These are phyloP conservation scores for Piaya cayana DNA, from an alignment of 2,113 vertebrate species.

Conservation along the genomic window DNA sequence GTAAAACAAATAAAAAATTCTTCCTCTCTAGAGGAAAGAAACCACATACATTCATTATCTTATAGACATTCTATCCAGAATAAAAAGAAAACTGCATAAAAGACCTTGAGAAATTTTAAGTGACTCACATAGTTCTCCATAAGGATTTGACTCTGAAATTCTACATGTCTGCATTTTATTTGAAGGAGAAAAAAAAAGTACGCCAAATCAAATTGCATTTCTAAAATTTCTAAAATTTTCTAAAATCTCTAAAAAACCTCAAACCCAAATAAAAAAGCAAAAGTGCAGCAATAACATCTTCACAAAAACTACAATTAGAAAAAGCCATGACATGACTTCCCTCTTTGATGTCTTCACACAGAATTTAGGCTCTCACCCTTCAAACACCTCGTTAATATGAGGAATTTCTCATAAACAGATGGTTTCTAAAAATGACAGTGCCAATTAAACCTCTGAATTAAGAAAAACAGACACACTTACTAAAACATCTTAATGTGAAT, in stretches of 20 bases:
- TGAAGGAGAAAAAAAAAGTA: not conserved
- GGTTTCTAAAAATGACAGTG: conserved; percentile 23
- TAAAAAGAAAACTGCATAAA: not conserved
- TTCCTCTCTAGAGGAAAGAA: not conserved
- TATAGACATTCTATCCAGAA: not conserved
- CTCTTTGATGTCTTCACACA: not conserved
- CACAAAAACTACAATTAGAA: not conserved
- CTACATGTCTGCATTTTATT: not conserved
- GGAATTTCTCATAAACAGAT: conserved; percentile 30
- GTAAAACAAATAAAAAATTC: not conserved
- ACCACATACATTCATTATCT: rapidly evolving
- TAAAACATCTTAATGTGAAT: conserved; percentile 13
- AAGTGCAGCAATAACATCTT: not conserved
- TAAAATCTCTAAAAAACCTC: too few relatives aligned
- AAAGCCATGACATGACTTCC: not conserved
- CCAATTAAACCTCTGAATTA: conserved; percentile 4
- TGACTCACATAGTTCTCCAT: not conserved
- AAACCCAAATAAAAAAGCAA: not conserved
- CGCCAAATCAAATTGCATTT: not conserved
- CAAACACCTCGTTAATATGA: not conserved
- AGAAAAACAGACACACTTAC: conserved; percentile 12
- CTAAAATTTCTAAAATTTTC: too few relatives aligned
- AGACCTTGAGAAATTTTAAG: not conserved
- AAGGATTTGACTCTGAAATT: not conserved
- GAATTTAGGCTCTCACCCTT: not conserved